Base-by-base conservation (phyloP, 2,113 vertebrate species). In the Acinonyx jubatus region DNA sequence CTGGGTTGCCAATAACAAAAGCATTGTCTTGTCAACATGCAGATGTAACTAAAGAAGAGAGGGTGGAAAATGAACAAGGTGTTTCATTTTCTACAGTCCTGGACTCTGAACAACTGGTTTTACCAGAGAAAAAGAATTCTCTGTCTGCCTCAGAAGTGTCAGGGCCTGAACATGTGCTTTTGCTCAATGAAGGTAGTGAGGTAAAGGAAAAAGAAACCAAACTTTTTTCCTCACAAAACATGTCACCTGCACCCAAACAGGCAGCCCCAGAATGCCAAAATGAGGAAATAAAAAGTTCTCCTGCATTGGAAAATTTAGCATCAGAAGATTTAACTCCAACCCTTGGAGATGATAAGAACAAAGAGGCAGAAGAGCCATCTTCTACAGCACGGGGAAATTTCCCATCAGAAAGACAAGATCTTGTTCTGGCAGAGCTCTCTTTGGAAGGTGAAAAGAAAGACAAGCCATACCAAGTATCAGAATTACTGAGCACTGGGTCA, bases 1-100 rank as follows among this genome's bases (percentile, higher is more conserved):
- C 78, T 73, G 97, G 87, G 31, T 98, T 98, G 38, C 86, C 97
- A 76, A 55, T 95, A 97, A 76, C 86, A 94, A 71, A 5, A 4
- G 52, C 89, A 23, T 48, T 94, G 48, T 89, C 94, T 92, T 82
- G 88, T 81, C 97, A 98, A 93, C 52, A 83, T 84, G 66, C 88
- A 94, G 91, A 84, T 78, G 61, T 97, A 61, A 36, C 82, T 94
- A 76, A 96, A 91, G 96, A 93, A 66, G 73, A 14, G 50, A 92
- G 65, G 45, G 94, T 96, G 69, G 95, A 48, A 93, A 23, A 29
- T 21, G 84, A 94, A 66, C 96, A 97, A 94, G 90, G 78, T 84
- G 33, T 91, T 96, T 38, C 73, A 80, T 27, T 92, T 90, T 68
- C 97, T 83, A 45, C 90, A 92, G 61, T 18, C 50, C 66, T 65